Percentiles rank a stretch among this genome's conserved stretches.
phyloP scores from a whole-genome alignment of 1,140 invertebrate species.

The Pinna nobilis region DNA sequence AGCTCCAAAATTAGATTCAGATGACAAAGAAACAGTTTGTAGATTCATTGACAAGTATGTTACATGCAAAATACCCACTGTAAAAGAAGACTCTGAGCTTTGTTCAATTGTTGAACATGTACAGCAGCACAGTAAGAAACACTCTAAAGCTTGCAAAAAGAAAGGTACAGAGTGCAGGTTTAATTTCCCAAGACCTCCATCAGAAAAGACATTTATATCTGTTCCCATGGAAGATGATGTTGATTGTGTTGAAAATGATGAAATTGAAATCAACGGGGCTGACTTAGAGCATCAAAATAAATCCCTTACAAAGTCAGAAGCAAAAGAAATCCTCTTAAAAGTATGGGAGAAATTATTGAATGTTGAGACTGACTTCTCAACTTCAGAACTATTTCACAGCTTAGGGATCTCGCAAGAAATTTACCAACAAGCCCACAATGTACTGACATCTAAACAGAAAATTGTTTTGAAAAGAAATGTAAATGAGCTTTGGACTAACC shows the following conservation, averaged over 20 bases:
- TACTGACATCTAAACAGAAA: not conserved
- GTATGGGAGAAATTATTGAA: not conserved
- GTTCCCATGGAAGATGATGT: not conserved
- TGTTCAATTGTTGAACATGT: not conserved
- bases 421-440: slow-evolving; percentile 1
- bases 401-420: not conserved
- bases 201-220: slow-evolving; percentile 25
- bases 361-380: not conserved
- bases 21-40: not conserved
- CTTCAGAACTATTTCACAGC: not conserved
- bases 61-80: slow-evolving; percentile 22
- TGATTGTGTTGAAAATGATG: not conserved
- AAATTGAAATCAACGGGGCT: not conserved
- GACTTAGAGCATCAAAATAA: not conserved
- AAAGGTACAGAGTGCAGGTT: not conserved
- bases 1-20: not conserved
- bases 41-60: slow-evolving; percentile 1
- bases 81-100: slow-evolving; percentile 11
- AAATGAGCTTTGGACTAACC: slow-evolving; percentile 26
- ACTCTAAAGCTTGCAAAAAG: not conserved
- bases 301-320: not conserved
- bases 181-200: slow-evolving; percentile 25
- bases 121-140: slow-evolving; percentile 7
- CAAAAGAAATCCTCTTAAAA: not conserved
- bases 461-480: slow-evolving; percentile 22